Percentiles rank a stretch among this genome's conserved stretches.
phyloP scores from a whole-genome alignment of 2,888 invertebrate species.

The Tetramorium bicarinatum region DNA sequence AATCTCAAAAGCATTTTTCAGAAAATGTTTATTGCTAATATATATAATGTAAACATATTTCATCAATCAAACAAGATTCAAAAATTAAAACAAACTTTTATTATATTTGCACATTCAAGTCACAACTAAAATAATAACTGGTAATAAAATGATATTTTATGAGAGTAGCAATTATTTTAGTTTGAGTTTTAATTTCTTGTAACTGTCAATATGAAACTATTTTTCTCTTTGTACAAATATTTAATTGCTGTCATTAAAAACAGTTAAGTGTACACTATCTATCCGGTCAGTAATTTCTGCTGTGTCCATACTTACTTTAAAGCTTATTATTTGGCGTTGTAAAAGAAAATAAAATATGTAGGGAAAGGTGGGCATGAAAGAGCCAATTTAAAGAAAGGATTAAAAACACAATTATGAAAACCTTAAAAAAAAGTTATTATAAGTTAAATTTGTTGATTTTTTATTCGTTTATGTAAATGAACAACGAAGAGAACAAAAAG shows the following conservation, averaged over 20 bases:
- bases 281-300: background rate
- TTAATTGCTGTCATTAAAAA: slow-evolving; percentile 23
- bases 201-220: background rate
- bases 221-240: slow-evolving; percentile 10
- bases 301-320: background rate
- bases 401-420: too few relatives aligned
- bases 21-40: background rate
- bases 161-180: background rate
- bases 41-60: background rate
- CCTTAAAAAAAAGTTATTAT: too few relatives aligned
- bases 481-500: too few relatives aligned
- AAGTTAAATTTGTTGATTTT: too few relatives aligned
- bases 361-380: too few relatives aligned
- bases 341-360: background rate
- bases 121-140: background rate
- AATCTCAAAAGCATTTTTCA: background rate
- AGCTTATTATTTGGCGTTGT: slow-evolving; percentile 4
- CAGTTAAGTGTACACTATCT: background rate
- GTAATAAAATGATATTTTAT: background rate
- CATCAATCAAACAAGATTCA: background rate
- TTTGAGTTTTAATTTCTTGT: slow-evolving; percentile 1
- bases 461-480: too few relatives aligned
- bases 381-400: too few relatives aligned
- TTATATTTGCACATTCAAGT: background rate
- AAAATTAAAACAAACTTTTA: background rate